Percentiles rank a stretch among this genome's conserved stretches.
These are phyloP conservation scores for Ataeniobius toweri DNA, from an alignment of 2,797 vertebrate species.

Conservation along the genomic window DNA sequence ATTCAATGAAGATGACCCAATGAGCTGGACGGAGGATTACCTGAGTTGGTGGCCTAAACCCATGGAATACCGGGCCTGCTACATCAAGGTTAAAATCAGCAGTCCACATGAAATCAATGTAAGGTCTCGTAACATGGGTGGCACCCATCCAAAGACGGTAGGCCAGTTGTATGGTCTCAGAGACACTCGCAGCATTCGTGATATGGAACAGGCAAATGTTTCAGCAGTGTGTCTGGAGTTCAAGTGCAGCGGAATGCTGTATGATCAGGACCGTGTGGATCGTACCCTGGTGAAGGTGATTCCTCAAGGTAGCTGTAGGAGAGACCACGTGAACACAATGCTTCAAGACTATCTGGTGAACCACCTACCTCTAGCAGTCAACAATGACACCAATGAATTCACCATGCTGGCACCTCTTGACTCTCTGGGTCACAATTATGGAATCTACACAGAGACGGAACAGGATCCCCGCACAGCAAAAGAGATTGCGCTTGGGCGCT, in stretches of 20 bases:
- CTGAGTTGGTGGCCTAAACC: slow-evolving; percentile 98
- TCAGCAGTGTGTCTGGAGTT: slow-evolving; percentile 95
- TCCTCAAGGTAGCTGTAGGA: slow-evolving; percentile 92
- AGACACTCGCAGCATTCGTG: slow-evolving; percentile 91
- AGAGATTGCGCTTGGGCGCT: slow-evolving; percentile 95
- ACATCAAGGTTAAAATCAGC: slow-evolving; percentile 91
- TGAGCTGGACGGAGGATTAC: slow-evolving; percentile 98
- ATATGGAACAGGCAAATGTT: slow-evolving; percentile 79
- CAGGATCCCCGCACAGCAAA: slow-evolving; percentile 95
- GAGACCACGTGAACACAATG: slow-evolving; percentile 90
- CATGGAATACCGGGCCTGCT: slow-evolving; percentile 96
- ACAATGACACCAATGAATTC: slow-evolving; percentile 96
- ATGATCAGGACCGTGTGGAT: slow-evolving; percentile 94
- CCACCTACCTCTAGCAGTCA: slow-evolving; percentile 93
- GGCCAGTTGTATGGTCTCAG: slow-evolving; percentile 94
- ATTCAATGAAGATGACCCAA: slow-evolving; percentile 95
- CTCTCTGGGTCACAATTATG: slow-evolving; percentile 96
- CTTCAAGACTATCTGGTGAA: slow-evolving; percentile 97
- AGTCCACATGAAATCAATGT: slow-evolving; percentile 91
- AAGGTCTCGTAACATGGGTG: slow-evolving; percentile 94
- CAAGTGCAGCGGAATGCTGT: slow-evolving; percentile 98
- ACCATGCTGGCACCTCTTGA: slow-evolving; percentile 97
- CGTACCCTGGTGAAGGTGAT: slow-evolving; percentile 93
- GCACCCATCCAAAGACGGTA: slow-evolving; percentile 91
- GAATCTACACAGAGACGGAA: slow-evolving; percentile 98